Percentiles rank a stretch among this genome's conserved stretches.
Evolutionary conservation across 1,140 invertebrate genomes (phyloP).

Genomic region (Octopus bimaculoides): DNA sequence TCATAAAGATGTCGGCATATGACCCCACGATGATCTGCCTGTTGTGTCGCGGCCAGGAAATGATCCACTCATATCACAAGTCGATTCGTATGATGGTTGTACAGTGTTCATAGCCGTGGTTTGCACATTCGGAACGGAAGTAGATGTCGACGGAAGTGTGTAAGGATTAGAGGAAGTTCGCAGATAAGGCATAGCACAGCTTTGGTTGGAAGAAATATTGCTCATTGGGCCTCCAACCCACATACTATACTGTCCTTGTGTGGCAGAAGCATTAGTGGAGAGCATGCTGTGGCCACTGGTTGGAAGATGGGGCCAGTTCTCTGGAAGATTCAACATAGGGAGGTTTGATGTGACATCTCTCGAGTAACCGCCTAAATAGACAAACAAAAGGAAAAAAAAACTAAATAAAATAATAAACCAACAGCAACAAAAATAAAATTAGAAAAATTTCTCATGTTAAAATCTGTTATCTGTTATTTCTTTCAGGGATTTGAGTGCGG

Average conservation of each 20-base stretch:
- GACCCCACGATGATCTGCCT: slow-evolving; percentile 38
- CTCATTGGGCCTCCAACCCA: slow-evolving; percentile 45
- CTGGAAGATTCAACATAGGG: slow-evolving; percentile 44
- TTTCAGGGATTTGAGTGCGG: no score
- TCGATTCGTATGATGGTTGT: slow-evolving; percentile 33
- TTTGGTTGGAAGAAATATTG: slow-evolving; percentile 50
- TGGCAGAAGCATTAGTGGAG: slow-evolving; percentile 26
- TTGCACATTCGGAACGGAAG: slow-evolving; percentile 25
- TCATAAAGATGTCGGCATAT: slow-evolving; percentile 44
- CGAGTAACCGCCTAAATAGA: slow-evolving; percentile 35
- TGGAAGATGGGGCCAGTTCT: slow-evolving; percentile 47
- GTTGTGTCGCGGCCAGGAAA: slow-evolving; percentile 28
- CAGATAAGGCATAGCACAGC: slow-evolving; percentile 48
- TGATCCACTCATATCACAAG: slow-evolving; percentile 43
- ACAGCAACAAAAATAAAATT: no score
- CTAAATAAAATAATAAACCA: slow-evolving; percentile 13
- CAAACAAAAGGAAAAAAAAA: slow-evolving; percentile 12
- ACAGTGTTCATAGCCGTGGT: slow-evolving; percentile 18
- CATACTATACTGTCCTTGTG: slow-evolving; percentile 47
- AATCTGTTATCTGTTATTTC: no score
- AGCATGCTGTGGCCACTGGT: slow-evolving; percentile 28
- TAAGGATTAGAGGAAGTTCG: slow-evolving; percentile 32
- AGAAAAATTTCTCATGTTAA: no score
- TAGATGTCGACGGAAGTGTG: slow-evolving; percentile 29
- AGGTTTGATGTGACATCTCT: slow-evolving; percentile 44